These are phyloP conservation scores for Philonicus albiceps DNA, from an alignment of 2,888 invertebrate genomes.

Conservation along the genomic window DNA sequence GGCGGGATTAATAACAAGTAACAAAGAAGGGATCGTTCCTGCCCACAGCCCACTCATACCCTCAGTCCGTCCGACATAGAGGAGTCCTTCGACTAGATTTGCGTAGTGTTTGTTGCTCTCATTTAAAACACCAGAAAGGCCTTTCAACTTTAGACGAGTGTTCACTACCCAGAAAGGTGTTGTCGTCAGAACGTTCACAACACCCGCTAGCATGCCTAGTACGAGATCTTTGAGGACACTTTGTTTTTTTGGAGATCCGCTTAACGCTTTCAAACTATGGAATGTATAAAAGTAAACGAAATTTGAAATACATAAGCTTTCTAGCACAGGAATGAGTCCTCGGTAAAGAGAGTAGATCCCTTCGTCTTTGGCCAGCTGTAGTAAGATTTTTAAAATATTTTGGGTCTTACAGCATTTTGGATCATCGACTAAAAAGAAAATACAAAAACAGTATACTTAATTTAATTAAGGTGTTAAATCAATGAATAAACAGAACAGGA, in stretches of 20 bases:
- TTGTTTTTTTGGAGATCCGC: slow-evolving; percentile 62
- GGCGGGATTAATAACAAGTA: slow-evolving; percentile 88
- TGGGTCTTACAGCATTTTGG: slow-evolving; percentile 70
- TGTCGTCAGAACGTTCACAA: slow-evolving; percentile 83
- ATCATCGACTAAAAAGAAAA: slow-evolving; percentile 72
- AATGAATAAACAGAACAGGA: too few species aligned
- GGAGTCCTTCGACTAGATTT: slow-evolving; percentile 71
- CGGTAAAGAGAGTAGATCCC: slow-evolving; percentile 71
- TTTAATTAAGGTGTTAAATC: not conserved
- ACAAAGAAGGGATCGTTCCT: slow-evolving; percentile 82
- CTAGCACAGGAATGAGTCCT: slow-evolving; percentile 82
- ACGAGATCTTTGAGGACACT: slow-evolving; percentile 77
- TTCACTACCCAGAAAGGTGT: slow-evolving; percentile 94
- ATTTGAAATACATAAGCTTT: slow-evolving; percentile 86
- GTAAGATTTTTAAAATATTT: slow-evolving; percentile 72
- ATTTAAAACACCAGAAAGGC: slow-evolving; percentile 55
- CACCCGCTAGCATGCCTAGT: slow-evolving; percentile 80
- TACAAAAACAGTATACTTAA: not conserved
- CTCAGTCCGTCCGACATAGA: slow-evolving; percentile 76
- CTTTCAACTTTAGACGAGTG: slow-evolving; percentile 84
- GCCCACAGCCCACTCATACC: slow-evolving; percentile 82
- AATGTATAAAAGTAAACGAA: slow-evolving; percentile 96
- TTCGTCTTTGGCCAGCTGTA: slow-evolving; percentile 73
- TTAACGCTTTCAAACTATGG: slow-evolving; percentile 76
- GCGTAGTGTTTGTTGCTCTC: slow-evolving; percentile 61